Percentiles rank a stretch among this genome's conserved stretches.
Conservation (phyloP, 2,113 vertebrate species). For the Argyrosomus japonicus region DNA sequence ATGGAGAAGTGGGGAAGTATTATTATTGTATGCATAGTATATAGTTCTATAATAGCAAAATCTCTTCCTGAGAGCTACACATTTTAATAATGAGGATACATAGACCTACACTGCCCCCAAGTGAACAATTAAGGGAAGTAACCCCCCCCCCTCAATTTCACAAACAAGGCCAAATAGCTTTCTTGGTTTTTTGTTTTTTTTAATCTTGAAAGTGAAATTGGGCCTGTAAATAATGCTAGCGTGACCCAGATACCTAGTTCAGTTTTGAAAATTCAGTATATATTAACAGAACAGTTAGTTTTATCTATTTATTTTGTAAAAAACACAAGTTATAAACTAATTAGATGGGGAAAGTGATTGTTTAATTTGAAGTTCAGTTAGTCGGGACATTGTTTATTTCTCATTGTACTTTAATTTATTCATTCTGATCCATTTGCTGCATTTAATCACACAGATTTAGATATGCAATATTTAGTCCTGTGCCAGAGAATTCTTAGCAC, state of each 20-base stretch:
- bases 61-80: neutral
- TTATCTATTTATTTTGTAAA: neutral
- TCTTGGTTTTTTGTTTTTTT: too few species aligned
- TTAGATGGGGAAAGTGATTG: neutral
- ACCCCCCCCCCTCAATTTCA: neutral
- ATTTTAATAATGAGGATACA: neutral
- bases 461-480: neutral
- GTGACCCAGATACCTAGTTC: neutral
- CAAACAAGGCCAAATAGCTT: neutral
- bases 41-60: too few species aligned
- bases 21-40: neutral
- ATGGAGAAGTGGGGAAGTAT: neutral
- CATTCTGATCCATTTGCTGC: neutral
- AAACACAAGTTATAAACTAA: neutral
- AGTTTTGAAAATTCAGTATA: neutral
- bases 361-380: neutral
- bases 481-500: neutral
- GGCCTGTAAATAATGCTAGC: neutral
- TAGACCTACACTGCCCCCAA: slow-evolving; percentile 57
- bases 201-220: neutral
- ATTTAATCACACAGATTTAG: neutral
- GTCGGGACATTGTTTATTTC: neutral
- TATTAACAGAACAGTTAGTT: neutral
- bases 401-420: neutral
- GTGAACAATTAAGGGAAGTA: slow-evolving; percentile 34